Conservation (phyloP, 2,797 vertebrate species). For the Microctenopoma lineatum region DNA sequence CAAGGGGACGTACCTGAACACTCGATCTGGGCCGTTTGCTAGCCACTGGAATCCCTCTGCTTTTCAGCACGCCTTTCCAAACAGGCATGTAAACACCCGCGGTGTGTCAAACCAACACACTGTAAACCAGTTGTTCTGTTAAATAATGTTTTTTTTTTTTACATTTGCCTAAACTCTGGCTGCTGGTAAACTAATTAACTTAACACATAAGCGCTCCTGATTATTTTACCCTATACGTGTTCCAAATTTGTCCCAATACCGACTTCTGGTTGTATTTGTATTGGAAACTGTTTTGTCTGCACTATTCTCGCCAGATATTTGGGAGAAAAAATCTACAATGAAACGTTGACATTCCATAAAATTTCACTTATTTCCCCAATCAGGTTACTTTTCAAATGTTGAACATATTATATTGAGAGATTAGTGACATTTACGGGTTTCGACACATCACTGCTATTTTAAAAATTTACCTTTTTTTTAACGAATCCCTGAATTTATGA, state of each 20-base stretch:
- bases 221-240: neutral
- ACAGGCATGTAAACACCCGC: slow-evolving; percentile 29
- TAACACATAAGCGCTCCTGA: slow-evolving; percentile 27
- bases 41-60: slow-evolving; percentile 39
- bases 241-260: slow-evolving; percentile 16
- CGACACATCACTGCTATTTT: slow-evolving; percentile 45
- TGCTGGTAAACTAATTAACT: slow-evolving; percentile 23
- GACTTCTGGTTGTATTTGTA: slow-evolving; percentile 25
- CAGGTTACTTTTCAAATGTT: slow-evolving; percentile 24
- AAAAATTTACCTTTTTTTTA: slow-evolving; percentile 5
- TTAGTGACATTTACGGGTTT: slow-evolving; percentile 34
- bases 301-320: slow-evolving; percentile 33
- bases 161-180: slow-evolving; percentile 30
- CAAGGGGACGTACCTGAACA: slow-evolving; percentile 41
- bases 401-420: slow-evolving; percentile 18
- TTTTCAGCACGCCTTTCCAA: slow-evolving; percentile 22
- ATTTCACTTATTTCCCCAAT: slow-evolving; percentile 15
- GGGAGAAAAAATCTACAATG: slow-evolving; percentile 14
- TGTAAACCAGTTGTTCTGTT: slow-evolving; percentile 26
- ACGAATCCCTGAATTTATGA: slow-evolving; percentile 25
- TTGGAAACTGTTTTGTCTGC: slow-evolving; percentile 23
- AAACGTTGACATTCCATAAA: slow-evolving; percentile 79
- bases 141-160: slow-evolving; percentile 19
- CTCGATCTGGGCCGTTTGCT: slow-evolving; percentile 32
- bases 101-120: slow-evolving; percentile 31